These are phyloP conservation scores for Datnioides undecimradiatus DNA, from an alignment of 2,113 vertebrate species.

Conservation along the genomic window DNA sequence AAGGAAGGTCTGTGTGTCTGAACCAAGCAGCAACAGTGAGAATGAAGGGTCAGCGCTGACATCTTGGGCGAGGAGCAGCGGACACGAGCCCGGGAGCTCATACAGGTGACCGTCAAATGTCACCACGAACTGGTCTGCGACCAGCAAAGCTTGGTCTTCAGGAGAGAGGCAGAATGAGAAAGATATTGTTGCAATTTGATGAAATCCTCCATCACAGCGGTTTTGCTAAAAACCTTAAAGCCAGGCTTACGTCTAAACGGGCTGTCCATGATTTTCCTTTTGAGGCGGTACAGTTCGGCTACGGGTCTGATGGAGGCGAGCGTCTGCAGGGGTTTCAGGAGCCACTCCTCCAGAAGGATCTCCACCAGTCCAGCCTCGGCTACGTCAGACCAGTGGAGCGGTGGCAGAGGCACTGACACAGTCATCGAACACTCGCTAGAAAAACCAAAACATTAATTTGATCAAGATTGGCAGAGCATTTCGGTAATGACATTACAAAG, in stretches of 20 bases:
- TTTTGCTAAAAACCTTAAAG: background rate
- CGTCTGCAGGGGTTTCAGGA: conserved; percentile 81
- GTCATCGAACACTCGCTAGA: conserved; percentile 83
- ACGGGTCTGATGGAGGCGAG: conserved; percentile 75
- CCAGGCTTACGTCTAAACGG: conserved; percentile 84
- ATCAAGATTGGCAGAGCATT: background rate
- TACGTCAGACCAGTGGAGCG: conserved; percentile 57
- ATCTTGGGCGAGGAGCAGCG: conserved; percentile 86
- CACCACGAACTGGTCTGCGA: conserved; percentile 84
- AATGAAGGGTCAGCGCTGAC: conserved; percentile 74
- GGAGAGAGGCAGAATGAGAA: background rate
- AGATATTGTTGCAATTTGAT: background rate
- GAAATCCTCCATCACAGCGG: background rate
- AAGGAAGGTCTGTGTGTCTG: conserved; percentile 69
- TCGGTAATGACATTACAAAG: background rate
- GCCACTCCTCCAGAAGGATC: conserved; percentile 86
- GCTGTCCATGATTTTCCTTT: conserved; percentile 86
- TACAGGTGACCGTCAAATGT: conserved; percentile 88
- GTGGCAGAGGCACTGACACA: conserved; percentile 76
- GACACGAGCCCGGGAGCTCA: conserved; percentile 80
- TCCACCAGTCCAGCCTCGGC: conserved; percentile 77
- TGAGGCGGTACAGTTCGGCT: conserved; percentile 85
- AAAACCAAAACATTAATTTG: background rate
- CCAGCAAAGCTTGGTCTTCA: conserved; percentile 88
- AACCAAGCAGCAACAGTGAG: conserved; percentile 75